Base-by-base conservation (phyloP, 2,888 invertebrate species). In the Brachycybe producta region DNA sequence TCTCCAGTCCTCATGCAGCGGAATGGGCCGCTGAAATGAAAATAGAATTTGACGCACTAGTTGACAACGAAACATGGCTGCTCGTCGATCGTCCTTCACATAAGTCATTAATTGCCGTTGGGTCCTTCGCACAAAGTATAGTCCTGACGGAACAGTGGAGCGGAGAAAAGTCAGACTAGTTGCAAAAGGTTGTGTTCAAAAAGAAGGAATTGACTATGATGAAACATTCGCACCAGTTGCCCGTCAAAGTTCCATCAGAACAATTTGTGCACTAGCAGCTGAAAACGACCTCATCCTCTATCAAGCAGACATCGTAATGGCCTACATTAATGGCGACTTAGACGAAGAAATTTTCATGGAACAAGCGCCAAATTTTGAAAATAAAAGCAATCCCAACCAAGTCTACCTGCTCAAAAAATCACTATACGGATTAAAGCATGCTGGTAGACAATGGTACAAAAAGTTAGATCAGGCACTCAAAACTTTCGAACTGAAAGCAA, bases 151-250 rank as follows among this genome's bases (percentile, higher is more conserved):
- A n/a, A 40, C 4, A 2, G 5, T 48, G 13, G 15, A 27, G 17
- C 38, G 27, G 19, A 17, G 30, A 8, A 48, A 48, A 41, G 39
- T 26, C 3, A n/a, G 48, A 13, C 39, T 49, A 7, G 42, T 49
- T 7, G 42, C 42, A 17, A 49, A 43, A 42, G 49, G 49, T 8
- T 49, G 23, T 28, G 17, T 35, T 13, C 49, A 43, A 28, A 4
- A 19, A 11, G 19, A 4, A 13, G 49, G 42, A 5, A 30, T 49
- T 28, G 39, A 49, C 28, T 49, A 28, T n/a, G 2, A 28, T 2
- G 49, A 49, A 28, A 49, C 28, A 2, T 49, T 42, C 13, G 34
- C 42, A 2, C 43, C 43, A 11, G 50, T 50, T 8, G 50, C 50
- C 19, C 17, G 35, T 5, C 2, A 24, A 15, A 42, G 19, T 50